phyloP scores from a whole-genome alignment of 1,140 invertebrate genomes.

The Pseudomyrmex flavicornis region DNA sequence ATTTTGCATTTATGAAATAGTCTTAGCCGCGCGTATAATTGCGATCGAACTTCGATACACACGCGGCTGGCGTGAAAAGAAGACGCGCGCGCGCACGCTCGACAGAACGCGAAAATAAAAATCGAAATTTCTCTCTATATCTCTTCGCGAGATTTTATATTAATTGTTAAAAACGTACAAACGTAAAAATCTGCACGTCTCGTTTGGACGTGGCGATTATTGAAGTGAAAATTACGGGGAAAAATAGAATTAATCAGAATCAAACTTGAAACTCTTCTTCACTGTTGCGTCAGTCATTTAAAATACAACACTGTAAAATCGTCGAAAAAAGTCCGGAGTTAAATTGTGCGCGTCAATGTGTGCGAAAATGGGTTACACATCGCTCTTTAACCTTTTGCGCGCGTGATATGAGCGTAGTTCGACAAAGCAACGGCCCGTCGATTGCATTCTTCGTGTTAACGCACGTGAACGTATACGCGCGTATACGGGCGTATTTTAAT shows the following conservation, averaged over 20 bases:
- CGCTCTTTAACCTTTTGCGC: conserved; percentile 6
- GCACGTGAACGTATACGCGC: not conserved
- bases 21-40: conserved; percentile 52
- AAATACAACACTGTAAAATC: too few relatives aligned
- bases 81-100: too few relatives aligned
- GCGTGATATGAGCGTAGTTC: conserved; percentile 21
- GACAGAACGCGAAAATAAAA: too few relatives aligned
- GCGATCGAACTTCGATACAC: conserved; percentile 37
- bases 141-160: not conserved
- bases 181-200: too few relatives aligned
- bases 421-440: not conserved
- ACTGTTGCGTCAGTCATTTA: too few relatives aligned
- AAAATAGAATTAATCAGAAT: too few relatives aligned
- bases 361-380: not conserved
- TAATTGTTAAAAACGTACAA: not conserved
- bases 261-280: not conserved
- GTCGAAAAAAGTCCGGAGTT: not conserved
- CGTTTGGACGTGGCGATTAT: too few relatives aligned
- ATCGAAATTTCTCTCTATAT: too few relatives aligned
- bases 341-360: conserved; percentile 29
- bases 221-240: too few relatives aligned
- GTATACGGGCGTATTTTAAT: conserved; percentile 21
- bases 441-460: conserved; percentile 36
- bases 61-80: too few relatives aligned
- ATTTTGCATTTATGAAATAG: conserved; percentile 56